These are phyloP conservation scores for Leucoptera coffeella DNA, from an alignment of 2,888 invertebrate genomes.

Conservation along the genomic window DNA sequence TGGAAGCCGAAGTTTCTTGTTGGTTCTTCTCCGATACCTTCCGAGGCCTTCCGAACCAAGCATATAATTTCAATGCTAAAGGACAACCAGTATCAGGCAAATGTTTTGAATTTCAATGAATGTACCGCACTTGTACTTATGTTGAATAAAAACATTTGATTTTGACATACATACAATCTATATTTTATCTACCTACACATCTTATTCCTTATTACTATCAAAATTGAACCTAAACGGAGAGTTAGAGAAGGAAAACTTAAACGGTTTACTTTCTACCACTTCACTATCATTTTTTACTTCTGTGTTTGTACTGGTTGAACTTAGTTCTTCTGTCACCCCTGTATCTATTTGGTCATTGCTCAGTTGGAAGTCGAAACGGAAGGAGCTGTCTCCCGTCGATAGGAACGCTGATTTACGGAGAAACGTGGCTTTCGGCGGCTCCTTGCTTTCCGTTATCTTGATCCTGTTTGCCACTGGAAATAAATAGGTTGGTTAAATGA, in stretches of 20 bases:
- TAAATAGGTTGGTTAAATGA: slow-evolving; percentile 6
- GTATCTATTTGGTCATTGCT: slow-evolving; percentile 15
- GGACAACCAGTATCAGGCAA: too few relatives aligned
- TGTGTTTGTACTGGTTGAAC: slow-evolving; percentile 10
- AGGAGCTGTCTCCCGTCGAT: slow-evolving; percentile 43
- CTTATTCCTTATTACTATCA: slow-evolving; percentile 8
- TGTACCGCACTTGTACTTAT: too few relatives aligned
- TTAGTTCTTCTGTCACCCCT: too few relatives aligned
- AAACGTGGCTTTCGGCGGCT: slow-evolving; percentile 58
- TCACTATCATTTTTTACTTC: slow-evolving; percentile 5
- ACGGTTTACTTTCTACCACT: slow-evolving; percentile 14
- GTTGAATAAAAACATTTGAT: too few relatives aligned
- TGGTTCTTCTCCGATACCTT: too few relatives aligned
- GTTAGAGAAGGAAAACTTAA: slow-evolving; percentile 36
- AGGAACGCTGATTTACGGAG: slow-evolving; percentile 59
- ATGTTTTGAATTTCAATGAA: too few relatives aligned
- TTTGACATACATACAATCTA: too few relatives aligned
- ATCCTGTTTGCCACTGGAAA: slow-evolving; percentile 53
- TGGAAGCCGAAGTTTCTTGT: too few relatives aligned
- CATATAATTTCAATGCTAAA: too few relatives aligned
- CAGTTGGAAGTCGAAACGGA: slow-evolving; percentile 46
- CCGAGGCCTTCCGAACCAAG: too few relatives aligned
- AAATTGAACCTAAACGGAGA: slow-evolving; percentile 65
- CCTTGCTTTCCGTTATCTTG: slow-evolving; percentile 44
- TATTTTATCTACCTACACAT: neutral